These are phyloP conservation scores for Boloria selene DNA, from an alignment of 2,888 invertebrate genomes.

Conservation along the genomic window DNA sequence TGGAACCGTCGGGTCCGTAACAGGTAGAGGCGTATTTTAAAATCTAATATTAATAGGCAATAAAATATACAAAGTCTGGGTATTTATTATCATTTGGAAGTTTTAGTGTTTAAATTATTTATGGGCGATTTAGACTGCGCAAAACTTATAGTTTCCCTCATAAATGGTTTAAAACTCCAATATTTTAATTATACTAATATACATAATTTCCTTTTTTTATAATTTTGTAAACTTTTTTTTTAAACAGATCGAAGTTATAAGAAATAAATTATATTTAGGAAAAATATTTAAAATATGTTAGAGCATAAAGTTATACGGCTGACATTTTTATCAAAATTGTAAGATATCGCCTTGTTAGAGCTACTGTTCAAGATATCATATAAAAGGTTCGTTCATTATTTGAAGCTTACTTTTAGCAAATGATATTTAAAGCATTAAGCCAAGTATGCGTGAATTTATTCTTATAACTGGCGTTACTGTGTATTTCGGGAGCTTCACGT, in stretches of 20 bases:
- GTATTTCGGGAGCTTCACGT: no score
- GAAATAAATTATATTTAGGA: background rate
- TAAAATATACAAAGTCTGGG: conserved; percentile 37
- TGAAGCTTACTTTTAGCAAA: conserved; percentile 14
- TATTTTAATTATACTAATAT: no score
- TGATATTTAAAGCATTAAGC: background rate
- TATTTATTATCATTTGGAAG: conserved; percentile 20
- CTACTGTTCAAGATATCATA: conserved; percentile 21
- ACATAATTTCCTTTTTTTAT: no score
- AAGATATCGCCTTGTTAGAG: conserved; percentile 29
- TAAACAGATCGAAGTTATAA: background rate
- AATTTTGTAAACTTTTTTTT: no score
- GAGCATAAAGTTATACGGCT: conserved; percentile 4
- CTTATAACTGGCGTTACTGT: no score
- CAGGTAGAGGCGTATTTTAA: conserved; percentile 45
- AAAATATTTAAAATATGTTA: background rate
- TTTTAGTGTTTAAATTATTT: conserved; percentile 17
- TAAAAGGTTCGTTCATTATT: conserved; percentile 12
- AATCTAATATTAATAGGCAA: conserved; percentile 38
- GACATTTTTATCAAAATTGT: conserved; percentile 30
- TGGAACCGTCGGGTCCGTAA: conserved; percentile 44
- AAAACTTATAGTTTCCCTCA: no score
- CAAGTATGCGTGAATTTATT: background rate
- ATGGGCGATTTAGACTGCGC: background rate
- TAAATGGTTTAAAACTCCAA: no score